These are phyloP conservation scores for Heliconius eleuchia DNA, from an alignment of 1,140 invertebrate genomes.

Conservation along the genomic window DNA sequence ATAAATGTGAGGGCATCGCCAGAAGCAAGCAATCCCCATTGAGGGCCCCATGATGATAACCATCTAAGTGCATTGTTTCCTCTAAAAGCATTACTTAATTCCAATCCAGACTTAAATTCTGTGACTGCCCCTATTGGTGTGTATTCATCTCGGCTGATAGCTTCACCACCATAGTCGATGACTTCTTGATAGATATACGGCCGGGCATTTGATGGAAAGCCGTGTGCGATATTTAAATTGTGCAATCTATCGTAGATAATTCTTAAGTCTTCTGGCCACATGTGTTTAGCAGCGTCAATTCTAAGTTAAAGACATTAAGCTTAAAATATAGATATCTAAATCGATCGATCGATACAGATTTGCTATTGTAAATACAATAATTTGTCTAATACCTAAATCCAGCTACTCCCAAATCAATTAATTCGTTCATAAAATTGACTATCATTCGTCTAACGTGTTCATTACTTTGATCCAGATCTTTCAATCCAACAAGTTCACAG, in stretches of 20 bases:
- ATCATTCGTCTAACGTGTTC: conserved; percentile 87
- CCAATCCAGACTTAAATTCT: conserved; percentile 84
- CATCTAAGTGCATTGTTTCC: conserved; percentile 71
- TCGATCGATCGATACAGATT: not conserved
- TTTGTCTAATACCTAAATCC: conserved; percentile 84
- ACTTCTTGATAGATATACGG: conserved; percentile 92
- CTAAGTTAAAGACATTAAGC: conserved; percentile 52
- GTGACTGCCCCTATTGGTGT: conserved; percentile 86
- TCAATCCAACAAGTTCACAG: conserved; percentile 87
- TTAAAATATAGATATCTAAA: not conserved
- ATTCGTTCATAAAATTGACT: conserved; percentile 86
- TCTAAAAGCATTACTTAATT: conserved; percentile 72
- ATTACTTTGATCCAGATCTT: conserved; percentile 86
- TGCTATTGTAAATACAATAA: not conserved
- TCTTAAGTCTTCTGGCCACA: conserved; percentile 88
- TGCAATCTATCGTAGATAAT: conserved; percentile 83
- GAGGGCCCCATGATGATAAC: conserved; percentile 80
- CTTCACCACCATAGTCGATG: conserved; percentile 88
- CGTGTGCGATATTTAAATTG: conserved; percentile 83
- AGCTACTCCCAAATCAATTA: conserved; percentile 90
- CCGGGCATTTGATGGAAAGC: conserved; percentile 82
- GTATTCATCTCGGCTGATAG: conserved; percentile 86
- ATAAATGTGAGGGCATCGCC: conserved; percentile 84
- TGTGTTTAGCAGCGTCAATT: conserved; percentile 90
- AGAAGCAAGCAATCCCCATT: conserved; percentile 82